Base-by-base conservation (phyloP, 2,113 vertebrate genomes). In the Dunckerocampus dactyliophorus region DNA sequence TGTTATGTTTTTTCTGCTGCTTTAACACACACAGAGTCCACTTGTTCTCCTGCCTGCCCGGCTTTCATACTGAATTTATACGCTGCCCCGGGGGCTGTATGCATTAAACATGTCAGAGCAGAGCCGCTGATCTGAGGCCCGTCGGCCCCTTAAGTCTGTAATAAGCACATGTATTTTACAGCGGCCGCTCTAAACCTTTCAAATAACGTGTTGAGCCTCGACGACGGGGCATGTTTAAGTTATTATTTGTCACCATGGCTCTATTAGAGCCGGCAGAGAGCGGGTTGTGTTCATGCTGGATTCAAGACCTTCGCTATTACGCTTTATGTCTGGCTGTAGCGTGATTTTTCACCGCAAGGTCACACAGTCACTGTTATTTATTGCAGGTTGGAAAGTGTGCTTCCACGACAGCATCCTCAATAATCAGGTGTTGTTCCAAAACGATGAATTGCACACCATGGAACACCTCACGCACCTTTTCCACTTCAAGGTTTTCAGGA, bases 31-130 rank as follows among this genome's bases (percentile, higher is more conserved):
- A 14, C 64, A 14, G 47, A 10, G 52, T 19, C 49, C 21, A n/a
- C 19, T 68, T 68, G 56, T 69, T 73, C 19, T 49, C 47, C 47
- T 67, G 31, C 51, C 58, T 56, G 51, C 34, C 45, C 74, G 20
- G 3, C 21, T 45, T 71, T 75, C 54, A 69, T 72, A 62, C 20
- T 61, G 63, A 69, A 77, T 81, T 69, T 63, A 64, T 76, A 58
- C 69, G 68, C 66, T 21, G 66, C 79, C 54, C 56, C 60, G 52
- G 63, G 69, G 62, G 48, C 55, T 70, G 42, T 45, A 75, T 77
- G 66, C 67, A 75, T 78, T 71, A 71, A 78, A 76, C 69, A 71
- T 79, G 43, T 65, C 37, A 12, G 65, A 67, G 71, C 59, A 53
- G 53, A 71, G 66, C 46, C 68, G 59, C 68, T 63, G 55, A 67